Conservation (phyloP, 2,113 vertebrate species). For the Onychostruthus taczanowskii region DNA sequence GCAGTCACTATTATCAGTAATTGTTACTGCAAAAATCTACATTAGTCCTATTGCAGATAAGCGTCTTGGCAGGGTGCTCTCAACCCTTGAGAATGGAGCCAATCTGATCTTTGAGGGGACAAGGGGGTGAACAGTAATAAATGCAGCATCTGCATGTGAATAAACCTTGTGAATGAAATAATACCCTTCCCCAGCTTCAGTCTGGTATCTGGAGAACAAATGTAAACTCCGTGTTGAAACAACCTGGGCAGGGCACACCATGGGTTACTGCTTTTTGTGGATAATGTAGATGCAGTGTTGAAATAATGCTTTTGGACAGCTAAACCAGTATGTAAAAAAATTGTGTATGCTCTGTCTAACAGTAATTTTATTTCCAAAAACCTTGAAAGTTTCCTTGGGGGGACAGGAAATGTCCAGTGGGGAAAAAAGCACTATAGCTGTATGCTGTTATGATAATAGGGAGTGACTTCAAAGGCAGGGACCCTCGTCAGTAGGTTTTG, state of each 20-base stretch:
- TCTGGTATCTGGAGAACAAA: background rate
- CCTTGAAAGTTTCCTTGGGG: background rate
- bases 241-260: accelerated
- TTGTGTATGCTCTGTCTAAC: background rate
- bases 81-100: background rate
- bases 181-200: background rate
- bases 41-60: background rate
- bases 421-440: background rate
- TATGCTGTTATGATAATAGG: background rate
- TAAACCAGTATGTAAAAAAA: background rate
- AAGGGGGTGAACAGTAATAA: background rate
- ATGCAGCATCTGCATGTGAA: background rate
- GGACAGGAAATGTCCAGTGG: background rate
- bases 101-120: background rate
- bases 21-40: background rate
- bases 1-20: background rate
- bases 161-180: background rate
- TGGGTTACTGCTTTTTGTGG: background rate
- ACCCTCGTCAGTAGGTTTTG: background rate
- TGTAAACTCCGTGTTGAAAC: background rate
- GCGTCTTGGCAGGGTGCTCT: background rate
- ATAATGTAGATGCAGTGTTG: background rate
- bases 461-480: background rate
- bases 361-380: constrained; percentile 2
- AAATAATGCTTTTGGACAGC: constrained; percentile 18